Base-by-base conservation (phyloP, 1,140 invertebrate genomes). In the Conus ventricosus region DNA sequence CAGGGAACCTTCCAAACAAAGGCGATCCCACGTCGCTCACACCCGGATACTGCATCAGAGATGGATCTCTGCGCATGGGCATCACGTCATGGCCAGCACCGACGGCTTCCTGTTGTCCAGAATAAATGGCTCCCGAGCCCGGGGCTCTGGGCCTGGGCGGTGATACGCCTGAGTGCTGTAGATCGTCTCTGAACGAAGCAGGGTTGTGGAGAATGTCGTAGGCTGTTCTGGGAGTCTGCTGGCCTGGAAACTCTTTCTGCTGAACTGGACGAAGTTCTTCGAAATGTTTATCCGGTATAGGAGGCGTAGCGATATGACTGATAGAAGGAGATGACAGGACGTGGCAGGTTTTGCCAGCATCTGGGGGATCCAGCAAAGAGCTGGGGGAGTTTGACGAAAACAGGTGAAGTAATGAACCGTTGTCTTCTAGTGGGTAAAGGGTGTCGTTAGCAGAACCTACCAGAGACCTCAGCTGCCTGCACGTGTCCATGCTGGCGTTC, bases 251-350 rank as follows among this genome's bases (percentile, higher is more conserved):
- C 15, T 84, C 57, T 71, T 84, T 75, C 57, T 83, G 80, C 67
- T 83, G 85, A 20, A 88, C 89, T 5, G 89, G 86, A 23, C 87
- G 87, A 27, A 89, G 80, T 27, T 89, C 82, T 60, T 90, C 89
- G 51, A 87, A 82, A 10, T 87, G 54, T 60, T 83, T 39, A 5
- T 78, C 67, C 39, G 67, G 63, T 11, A 67, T 80, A 4, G 89
- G 51, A 25, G 82, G 82, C 17, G 80, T 71, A 53, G 81, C 23
- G 13, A 55, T 23, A 13, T 54, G 84, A 54, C 67, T 55, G 20
- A 85, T 78, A 27, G 27, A 51, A 11, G 83, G 39, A n/a, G 75
- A 76, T 25, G 57, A 13, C 20, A 63, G n/a, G 53, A 20, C 55
- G 10, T 8, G 39, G 23, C 27, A 87, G 23, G 17, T 23, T 10